Conservation (phyloP, 2,888 invertebrate species). For the Himalopsyche japonica region DNA sequence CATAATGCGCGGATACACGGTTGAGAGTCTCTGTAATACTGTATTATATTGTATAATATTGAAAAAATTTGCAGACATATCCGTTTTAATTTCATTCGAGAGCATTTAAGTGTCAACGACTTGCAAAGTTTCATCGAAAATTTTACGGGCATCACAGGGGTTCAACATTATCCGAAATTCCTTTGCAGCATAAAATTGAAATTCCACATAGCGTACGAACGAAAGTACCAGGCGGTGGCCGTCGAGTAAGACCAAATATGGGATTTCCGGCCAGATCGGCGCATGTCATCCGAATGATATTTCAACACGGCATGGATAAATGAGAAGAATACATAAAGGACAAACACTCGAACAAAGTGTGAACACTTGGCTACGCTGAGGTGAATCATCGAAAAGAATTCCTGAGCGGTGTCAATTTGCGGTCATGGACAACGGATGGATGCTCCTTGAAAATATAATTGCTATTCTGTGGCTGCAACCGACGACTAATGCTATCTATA, state of each 20-base stretch:
- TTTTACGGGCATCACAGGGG: neutral
- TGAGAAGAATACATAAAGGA: neutral
- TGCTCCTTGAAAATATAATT: neutral
- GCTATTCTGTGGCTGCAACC: neutral
- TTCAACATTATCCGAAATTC: neutral
- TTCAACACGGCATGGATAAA: neutral
- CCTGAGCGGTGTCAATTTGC: neutral
- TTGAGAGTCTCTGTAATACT: no score
- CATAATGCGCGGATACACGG: no score
- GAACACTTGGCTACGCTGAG: neutral
- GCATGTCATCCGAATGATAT: neutral
- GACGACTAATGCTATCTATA: neutral
- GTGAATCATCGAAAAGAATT: neutral
- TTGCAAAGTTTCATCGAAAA: neutral
- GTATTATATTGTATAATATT: no score
- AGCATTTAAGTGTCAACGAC: neutral
- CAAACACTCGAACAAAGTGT: neutral
- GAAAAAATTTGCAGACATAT: no score
- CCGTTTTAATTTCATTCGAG: no score
- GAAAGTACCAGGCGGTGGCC: neutral
- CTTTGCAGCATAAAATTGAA: neutral
- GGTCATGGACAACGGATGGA: neutral
- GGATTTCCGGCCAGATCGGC: neutral
- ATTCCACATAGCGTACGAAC: neutral
- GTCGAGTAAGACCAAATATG: neutral